A percentile compares a stretch with the other conserved stretches of the same genome.
Conservation (phyloP, 2,113 vertebrate genomes). For the Paradoxurus hermaphroditus region DNA sequence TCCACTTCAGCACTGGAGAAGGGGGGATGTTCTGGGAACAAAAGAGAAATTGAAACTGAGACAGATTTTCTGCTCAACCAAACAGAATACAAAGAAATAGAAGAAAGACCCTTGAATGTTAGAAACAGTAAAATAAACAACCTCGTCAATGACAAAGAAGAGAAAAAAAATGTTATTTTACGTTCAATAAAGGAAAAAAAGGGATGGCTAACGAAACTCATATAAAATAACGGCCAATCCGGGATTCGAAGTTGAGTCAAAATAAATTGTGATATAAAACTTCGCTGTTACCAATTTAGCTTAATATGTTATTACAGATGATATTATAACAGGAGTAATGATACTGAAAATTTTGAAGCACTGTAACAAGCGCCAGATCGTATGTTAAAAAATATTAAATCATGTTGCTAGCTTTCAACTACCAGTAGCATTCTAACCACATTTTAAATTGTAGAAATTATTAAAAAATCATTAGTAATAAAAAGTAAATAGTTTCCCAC, state of each 20-base stretch:
- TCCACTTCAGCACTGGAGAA: not conserved
- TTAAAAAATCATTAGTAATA: slow-evolving; percentile 42
- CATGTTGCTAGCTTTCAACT: not conserved
- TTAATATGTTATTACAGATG: not conserved
- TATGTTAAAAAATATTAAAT: slow-evolving; percentile 46
- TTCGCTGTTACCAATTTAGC: not conserved
- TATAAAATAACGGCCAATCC: not conserved
- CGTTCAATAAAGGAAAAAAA: not conserved
- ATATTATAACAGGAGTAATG: not conserved
- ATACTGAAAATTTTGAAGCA: not conserved
- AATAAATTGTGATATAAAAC: not conserved
- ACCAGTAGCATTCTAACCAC: not conserved
- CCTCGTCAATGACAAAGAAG: not conserved
- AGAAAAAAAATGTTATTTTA: slow-evolving; percentile 4
- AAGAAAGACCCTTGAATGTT: slow-evolving; percentile 21
- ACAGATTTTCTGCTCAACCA: slow-evolving; percentile 26
- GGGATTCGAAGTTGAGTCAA: not conserved
- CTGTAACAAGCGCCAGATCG: not conserved
- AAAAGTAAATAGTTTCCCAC: slow-evolving; percentile 37
- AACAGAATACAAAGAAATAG: slow-evolving; percentile 51
- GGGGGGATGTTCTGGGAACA: not conserved
- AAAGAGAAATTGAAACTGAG: slow-evolving; percentile 62
- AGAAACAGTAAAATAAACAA: slow-evolving; percentile 18
- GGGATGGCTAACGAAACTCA: not conserved
- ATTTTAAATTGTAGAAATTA: slow-evolving; percentile 52